Base-by-base conservation (phyloP, 2,113 vertebrate species). In the Phylloscopus trochilus region DNA sequence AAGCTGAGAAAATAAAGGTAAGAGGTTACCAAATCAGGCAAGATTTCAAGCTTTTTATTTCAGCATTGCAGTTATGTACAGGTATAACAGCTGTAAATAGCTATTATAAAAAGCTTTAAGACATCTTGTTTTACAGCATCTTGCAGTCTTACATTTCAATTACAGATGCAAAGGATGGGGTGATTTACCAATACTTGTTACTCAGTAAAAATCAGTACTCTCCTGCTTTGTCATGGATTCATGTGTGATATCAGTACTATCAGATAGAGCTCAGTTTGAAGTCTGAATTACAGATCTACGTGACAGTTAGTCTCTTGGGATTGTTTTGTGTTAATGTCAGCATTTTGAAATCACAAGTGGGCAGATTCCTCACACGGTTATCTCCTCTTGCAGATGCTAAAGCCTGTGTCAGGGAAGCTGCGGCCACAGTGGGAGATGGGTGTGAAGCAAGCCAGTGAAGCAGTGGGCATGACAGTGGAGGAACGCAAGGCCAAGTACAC, bases 401-500 rank as follows among this genome's bases (percentile, higher is more conserved):
- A 98, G 47, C 98, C 98, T 4, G 97, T 99, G 64, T 98, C 99
- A 3, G 98, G 98, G 55, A 99, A 99, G 90, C 87, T 99, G 91
- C 97, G 98, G 67, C 97, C 98, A 6, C 99, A 99, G 97, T 99
- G 99, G 99, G 99, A 98, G 89, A 97, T 98, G 92, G 99, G 99
- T 10, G 92, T 99, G 41, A 95, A 98, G 47, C 99, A 99, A 91
- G 99, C 99, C 23, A 98, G 98, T 18, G 98, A 99, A 90, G 99
- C 99, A 2, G 91, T 98, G 31, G 18, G 73, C 96, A 98, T 99
- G 98, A 82, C 98, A 0, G 75, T 95, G 53, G 98, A 99, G 31
- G 98, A 99, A 23, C 98, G 99, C 68, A 97, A 98, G 84, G 98
- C 97, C 70, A 99, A 98, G 94, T 99, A 99, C 88, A 98, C 98